These are phyloP conservation scores for Apogon hyalosoma DNA, from an alignment of 2,797 vertebrate species.

Conservation along the genomic window DNA sequence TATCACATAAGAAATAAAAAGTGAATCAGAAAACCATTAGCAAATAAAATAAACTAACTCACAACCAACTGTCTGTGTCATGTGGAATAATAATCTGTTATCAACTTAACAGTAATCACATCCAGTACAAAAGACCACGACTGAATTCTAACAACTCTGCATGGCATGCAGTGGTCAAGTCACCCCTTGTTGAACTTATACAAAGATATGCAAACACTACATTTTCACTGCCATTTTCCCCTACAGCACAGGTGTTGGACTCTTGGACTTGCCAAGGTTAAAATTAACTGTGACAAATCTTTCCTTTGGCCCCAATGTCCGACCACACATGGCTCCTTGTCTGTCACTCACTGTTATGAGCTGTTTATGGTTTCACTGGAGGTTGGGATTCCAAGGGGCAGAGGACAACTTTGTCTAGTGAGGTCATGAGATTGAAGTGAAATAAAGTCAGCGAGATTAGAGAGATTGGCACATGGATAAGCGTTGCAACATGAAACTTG, in stretches of 20 bases:
- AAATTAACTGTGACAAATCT: constrained; percentile 62
- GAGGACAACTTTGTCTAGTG: constrained; percentile 29
- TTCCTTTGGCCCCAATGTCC: constrained; percentile 28
- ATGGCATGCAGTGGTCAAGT: constrained; percentile 8
- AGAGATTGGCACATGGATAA: not conserved
- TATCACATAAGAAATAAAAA: too few species aligned
- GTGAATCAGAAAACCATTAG: too few species aligned
- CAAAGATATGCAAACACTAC: constrained; percentile 28
- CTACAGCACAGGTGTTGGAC: constrained; percentile 52
- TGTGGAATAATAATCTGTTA: constrained; percentile 5
- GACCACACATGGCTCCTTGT: constrained; percentile 32
- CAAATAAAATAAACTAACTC: not conserved
- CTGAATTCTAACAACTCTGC: constrained; percentile 31
- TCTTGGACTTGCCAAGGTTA: constrained; percentile 34
- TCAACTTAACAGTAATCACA: constrained; percentile 5
- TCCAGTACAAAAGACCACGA: constrained; percentile 9
- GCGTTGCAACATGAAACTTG: constrained; percentile 24
- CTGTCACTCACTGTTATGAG: constrained; percentile 35
- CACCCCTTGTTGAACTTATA: constrained; percentile 53
- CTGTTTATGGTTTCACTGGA: constrained; percentile 46
- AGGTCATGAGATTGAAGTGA: constrained; percentile 39
- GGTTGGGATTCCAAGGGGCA: constrained; percentile 42
- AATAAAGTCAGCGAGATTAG: constrained; percentile 30
- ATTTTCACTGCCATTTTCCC: constrained; percentile 41
- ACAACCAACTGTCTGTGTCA: not conserved